Percentiles rank a stretch among this genome's conserved stretches.
These are phyloP conservation scores for Chascanopsetta lugubris DNA, from an alignment of 2,113 vertebrate species.

Conservation along the genomic window DNA sequence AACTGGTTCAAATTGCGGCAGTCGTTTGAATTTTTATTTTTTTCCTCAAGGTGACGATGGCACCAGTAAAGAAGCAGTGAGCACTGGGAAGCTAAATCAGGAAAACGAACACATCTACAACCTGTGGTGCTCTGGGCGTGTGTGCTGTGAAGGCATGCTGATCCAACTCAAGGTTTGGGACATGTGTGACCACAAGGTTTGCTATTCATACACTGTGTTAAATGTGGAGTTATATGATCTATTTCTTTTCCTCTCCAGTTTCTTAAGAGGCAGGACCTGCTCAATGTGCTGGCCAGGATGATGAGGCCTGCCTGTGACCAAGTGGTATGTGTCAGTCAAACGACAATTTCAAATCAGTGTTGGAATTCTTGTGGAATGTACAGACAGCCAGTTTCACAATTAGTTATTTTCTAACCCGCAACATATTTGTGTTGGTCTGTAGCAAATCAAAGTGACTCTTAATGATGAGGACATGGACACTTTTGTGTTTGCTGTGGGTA, in stretches of 20 bases:
- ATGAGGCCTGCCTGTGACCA: slow-evolving; percentile 97
- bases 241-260: slow-evolving; percentile 82
- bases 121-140: slow-evolving; percentile 96
- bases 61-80: slow-evolving; percentile 93
- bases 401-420: neutral
- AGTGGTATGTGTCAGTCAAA: slow-evolving; percentile 85
- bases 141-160: slow-evolving; percentile 99
- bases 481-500: slow-evolving; percentile 95
- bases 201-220: neutral
- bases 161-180: slow-evolving; percentile 86
- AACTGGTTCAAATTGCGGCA: neutral
- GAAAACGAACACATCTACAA: slow-evolving; percentile 99
- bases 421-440: slow-evolving; percentile 22
- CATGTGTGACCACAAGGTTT: fast-evolving
- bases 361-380: neutral
- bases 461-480: slow-evolving; percentile 99
- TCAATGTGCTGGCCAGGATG: slow-evolving; percentile 96
- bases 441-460: slow-evolving; percentile 99
- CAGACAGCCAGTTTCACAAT: neutral
- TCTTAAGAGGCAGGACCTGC: slow-evolving; percentile 95
- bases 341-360: neutral
- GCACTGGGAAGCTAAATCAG: slow-evolving; percentile 96
- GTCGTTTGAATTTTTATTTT: neutral
- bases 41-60: slow-evolving; percentile 89
- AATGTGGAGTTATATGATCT: neutral